These are phyloP conservation scores for Achatina immaculata DNA, from an alignment of 1,140 invertebrate genomes.

Conservation along the genomic window DNA sequence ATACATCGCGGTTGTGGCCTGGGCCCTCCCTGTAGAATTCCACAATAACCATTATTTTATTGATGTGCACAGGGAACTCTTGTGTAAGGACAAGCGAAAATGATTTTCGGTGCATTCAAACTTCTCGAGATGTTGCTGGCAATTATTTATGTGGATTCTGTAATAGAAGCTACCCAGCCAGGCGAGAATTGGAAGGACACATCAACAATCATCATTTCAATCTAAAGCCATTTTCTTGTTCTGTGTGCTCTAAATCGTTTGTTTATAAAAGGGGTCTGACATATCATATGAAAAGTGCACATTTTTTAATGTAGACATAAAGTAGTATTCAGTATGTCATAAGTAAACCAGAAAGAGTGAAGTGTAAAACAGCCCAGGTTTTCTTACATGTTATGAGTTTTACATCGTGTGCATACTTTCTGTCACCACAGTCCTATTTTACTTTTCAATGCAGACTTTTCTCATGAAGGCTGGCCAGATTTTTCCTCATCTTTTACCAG, in stretches of 20 bases:
- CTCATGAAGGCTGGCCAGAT: constrained; percentile 16
- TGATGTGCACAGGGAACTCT: neutral
- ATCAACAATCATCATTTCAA: constrained; percentile 43
- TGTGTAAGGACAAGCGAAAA: neutral
- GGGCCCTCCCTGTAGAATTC: neutral
- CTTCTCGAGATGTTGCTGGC: neutral
- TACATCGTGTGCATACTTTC: constrained; percentile 12
- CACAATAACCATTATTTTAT: neutral
- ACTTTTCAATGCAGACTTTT: constrained; percentile 28
- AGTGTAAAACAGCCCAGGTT: neutral
- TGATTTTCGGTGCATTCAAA: constrained; percentile 4
- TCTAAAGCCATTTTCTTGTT: constrained; percentile 38
- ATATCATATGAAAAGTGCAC: constrained; percentile 36
- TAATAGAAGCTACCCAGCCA: constrained; percentile 36
- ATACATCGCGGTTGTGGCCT: too few relatives aligned
- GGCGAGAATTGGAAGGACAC: constrained; percentile 39
- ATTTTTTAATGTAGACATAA: constrained; percentile 17
- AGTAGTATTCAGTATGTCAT: neutral
- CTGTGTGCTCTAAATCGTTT: constrained; percentile 33
- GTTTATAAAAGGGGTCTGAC: constrained; percentile 39
- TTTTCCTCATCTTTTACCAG: constrained; percentile 12
- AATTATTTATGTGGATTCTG: constrained; percentile 32
- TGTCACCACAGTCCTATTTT: constrained; percentile 9
- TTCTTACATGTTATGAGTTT: constrained; percentile 1
- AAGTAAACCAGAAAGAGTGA: neutral